These are phyloP conservation scores for Pteropus alecto DNA, from an alignment of 2,113 vertebrate species.

Conservation along the genomic window DNA sequence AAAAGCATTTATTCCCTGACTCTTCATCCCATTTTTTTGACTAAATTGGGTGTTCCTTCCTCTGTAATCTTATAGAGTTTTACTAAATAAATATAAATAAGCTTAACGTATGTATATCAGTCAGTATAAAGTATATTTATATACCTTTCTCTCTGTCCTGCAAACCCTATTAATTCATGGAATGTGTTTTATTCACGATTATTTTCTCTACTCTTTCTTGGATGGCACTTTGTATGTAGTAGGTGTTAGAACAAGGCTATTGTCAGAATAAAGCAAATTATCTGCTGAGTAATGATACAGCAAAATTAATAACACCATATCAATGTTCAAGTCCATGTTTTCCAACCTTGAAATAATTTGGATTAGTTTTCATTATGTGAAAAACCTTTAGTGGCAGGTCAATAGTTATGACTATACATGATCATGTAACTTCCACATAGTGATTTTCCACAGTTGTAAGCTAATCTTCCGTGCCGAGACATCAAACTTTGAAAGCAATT, in stretches of 20 bases:
- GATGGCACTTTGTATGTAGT: neutral
- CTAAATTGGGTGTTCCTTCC: neutral
- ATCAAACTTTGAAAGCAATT: neutral
- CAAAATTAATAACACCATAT: neutral
- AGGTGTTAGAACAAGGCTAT: neutral
- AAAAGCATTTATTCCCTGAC: neutral
- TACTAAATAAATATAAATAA: neutral
- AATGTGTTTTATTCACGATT: neutral
- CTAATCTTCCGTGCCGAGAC: neutral
- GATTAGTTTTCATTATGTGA: neutral
- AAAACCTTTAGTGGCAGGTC: neutral
- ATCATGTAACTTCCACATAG: neutral
- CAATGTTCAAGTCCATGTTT: neutral
- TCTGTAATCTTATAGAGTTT: neutral
- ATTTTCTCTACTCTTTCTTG: neutral
- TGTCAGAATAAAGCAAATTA: neutral
- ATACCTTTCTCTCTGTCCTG: neutral
- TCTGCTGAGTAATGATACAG: neutral
- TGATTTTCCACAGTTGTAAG: neutral
- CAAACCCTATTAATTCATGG: neutral
- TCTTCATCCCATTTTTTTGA: neutral
- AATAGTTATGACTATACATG: neutral
- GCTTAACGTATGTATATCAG: neutral
- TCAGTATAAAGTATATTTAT: neutral
- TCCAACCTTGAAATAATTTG: neutral